These are phyloP conservation scores for Gymnarchus niloticus DNA, from an alignment of 2,113 vertebrate genomes.

Conservation along the genomic window DNA sequence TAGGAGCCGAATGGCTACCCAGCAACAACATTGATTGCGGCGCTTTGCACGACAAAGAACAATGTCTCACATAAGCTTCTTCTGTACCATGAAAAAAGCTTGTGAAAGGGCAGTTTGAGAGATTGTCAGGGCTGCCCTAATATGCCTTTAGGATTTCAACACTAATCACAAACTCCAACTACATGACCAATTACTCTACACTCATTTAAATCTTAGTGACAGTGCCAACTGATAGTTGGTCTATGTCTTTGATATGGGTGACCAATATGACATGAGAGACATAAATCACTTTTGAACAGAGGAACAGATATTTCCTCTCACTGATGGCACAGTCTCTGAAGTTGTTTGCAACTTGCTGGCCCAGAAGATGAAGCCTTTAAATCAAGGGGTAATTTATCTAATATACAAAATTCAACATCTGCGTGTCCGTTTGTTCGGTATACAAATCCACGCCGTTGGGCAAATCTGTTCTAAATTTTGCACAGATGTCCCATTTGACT, in stretches of 20 bases:
- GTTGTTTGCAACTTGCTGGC: neutral
- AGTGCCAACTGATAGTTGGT: constrained; percentile 2
- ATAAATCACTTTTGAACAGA: neutral
- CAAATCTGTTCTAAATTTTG: too few species aligned
- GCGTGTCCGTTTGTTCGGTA: too few species aligned
- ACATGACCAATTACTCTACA: neutral
- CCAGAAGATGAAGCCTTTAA: neutral
- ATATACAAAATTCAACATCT: too few species aligned
- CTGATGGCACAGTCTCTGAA: neutral
- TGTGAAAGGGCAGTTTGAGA: neutral
- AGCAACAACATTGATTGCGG: neutral
- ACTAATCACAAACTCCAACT: constrained; percentile 14
- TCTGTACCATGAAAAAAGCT: neutral
- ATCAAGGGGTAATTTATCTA: neutral
- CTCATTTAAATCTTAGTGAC: neutral
- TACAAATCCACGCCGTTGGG: too few species aligned
- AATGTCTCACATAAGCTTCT: neutral
- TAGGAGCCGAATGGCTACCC: neutral
- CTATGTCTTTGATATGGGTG: neutral
- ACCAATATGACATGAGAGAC: neutral
- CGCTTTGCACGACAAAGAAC: neutral
- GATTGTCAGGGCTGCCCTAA: neutral
- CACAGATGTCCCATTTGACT: too few species aligned
- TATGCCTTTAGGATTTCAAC: constrained; percentile 13
- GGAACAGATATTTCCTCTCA: neutral